Percentiles rank a stretch among this genome's conserved stretches.
phyloP scores from a whole-genome alignment of 2,888 invertebrate genomes.

The Mesopsocus fuscifrons region DNA sequence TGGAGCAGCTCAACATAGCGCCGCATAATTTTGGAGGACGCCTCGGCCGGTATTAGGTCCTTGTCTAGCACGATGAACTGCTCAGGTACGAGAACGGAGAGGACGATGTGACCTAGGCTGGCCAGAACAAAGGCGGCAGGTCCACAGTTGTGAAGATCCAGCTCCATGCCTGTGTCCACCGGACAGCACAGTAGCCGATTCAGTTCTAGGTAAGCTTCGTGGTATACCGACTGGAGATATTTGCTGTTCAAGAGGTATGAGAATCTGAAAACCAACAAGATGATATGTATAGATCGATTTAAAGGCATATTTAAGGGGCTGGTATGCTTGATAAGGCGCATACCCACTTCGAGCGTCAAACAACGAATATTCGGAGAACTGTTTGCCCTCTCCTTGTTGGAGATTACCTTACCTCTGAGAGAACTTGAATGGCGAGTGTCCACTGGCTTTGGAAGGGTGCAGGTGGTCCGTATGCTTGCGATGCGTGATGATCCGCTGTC shows the following conservation, averaged over 20 bases:
- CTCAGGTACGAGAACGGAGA: slow-evolving; percentile 26
- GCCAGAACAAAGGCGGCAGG: neutral
- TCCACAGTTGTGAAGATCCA: neutral
- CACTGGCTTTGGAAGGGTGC: no score
- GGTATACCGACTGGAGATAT: neutral
- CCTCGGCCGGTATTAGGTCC: neutral
- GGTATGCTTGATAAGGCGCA: no score
- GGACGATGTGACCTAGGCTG: neutral
- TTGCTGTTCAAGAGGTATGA: slow-evolving; percentile 6
- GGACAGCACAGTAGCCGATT: slow-evolving; percentile 17
- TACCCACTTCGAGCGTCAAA: no score
- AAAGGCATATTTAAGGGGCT: no score
- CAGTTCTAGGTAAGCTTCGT: neutral
- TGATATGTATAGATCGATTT: no score
- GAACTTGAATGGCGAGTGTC: no score
- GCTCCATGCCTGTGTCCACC: neutral
- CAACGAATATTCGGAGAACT: no score
- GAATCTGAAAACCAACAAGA: neutral
- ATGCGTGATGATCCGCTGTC: slow-evolving; percentile 39
- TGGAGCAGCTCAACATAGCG: neutral
- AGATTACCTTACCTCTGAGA: no score
- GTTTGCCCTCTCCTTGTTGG: no score
- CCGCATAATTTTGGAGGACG: neutral
- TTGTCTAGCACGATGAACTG: slow-evolving; percentile 33
- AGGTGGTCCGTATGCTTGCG: no score